phyloP scores from a whole-genome alignment of 2,113 vertebrate genomes.

The Micronisus gabar region DNA sequence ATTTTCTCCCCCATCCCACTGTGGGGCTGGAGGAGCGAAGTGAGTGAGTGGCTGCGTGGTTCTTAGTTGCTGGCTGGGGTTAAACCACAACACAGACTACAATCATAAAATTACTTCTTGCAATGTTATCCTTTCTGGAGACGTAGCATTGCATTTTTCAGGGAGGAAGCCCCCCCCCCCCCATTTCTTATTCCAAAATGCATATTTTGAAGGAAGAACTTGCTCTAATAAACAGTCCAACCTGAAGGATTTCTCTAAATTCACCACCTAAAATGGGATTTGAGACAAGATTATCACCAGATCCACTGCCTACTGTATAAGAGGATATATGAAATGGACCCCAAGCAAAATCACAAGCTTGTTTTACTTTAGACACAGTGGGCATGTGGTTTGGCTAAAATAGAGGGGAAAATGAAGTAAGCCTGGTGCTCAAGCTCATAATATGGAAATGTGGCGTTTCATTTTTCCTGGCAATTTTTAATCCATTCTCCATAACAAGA shows the following conservation, averaged over 20 bases:
- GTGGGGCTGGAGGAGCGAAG: too few species aligned
- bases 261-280: neutral
- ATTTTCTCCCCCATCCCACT: too few species aligned
- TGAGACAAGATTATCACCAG: neutral
- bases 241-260: neutral
- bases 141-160: neutral
- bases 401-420: neutral
- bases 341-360: neutral
- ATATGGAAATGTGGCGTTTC: fast-evolving
- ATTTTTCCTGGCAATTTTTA: neutral
- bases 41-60: too few species aligned
- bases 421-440: neutral
- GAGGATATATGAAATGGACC: neutral
- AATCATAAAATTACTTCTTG: neutral
- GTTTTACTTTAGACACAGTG: neutral
- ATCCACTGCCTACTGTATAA: fast-evolving
- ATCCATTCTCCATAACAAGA: neutral
- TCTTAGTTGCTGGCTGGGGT: too few species aligned
- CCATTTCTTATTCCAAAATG: neutral
- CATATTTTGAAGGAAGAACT: neutral
- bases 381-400: neutral
- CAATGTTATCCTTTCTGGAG: neutral
- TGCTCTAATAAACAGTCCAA: fast-evolving
- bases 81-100: neutral
- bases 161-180: fast-evolving